Percentiles rank a stretch among this genome's conserved stretches.
These are phyloP conservation scores for Fopius arisanus DNA, from an alignment of 1,140 invertebrate genomes.

Conservation along the genomic window DNA sequence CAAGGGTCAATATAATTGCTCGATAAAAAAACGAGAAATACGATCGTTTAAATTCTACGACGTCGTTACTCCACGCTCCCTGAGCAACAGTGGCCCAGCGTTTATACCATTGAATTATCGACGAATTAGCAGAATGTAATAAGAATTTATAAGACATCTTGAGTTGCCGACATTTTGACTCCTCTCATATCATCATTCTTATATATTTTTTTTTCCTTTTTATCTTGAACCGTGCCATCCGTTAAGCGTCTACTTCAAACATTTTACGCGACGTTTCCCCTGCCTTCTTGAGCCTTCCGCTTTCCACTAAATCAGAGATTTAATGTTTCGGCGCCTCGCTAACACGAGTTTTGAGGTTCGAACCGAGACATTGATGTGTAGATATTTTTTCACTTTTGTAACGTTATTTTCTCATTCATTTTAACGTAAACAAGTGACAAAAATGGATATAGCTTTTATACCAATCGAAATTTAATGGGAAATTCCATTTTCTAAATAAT, in stretches of 20 bases:
- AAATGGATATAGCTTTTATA: no score
- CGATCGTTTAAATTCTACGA: conserved; percentile 47
- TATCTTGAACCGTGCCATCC: not conserved
- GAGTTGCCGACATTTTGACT: conserved; percentile 6
- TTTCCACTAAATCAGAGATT: conserved; percentile 35
- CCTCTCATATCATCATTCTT: conserved; percentile 9
- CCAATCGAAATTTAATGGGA: no score
- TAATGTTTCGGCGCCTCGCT: conserved; percentile 22
- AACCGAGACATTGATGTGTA: not conserved
- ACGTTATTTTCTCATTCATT: conserved; percentile 1
- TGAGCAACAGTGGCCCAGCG: conserved; percentile 23
- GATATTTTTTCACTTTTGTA: conserved; percentile 4
- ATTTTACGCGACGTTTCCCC: conserved; percentile 28
- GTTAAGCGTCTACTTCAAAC: conserved; percentile 4
- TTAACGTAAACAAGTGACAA: not conserved
- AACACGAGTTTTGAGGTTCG: not conserved
- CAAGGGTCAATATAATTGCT: not conserved
- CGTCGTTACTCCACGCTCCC: conserved; percentile 34
- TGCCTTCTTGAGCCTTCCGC: conserved; percentile 21
- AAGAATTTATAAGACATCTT: conserved; percentile 40
- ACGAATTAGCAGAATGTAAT: conserved; percentile 49
- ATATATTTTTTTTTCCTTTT: conserved; percentile 10
- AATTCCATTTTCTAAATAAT: not conserved
- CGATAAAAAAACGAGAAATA: not conserved
- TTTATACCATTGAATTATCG: conserved; percentile 48